Evolutionary conservation across 1,140 invertebrate species (phyloP), one percentile per base, ranked within the genome.

Genomic region (Heliconius eleuchia): DNA sequence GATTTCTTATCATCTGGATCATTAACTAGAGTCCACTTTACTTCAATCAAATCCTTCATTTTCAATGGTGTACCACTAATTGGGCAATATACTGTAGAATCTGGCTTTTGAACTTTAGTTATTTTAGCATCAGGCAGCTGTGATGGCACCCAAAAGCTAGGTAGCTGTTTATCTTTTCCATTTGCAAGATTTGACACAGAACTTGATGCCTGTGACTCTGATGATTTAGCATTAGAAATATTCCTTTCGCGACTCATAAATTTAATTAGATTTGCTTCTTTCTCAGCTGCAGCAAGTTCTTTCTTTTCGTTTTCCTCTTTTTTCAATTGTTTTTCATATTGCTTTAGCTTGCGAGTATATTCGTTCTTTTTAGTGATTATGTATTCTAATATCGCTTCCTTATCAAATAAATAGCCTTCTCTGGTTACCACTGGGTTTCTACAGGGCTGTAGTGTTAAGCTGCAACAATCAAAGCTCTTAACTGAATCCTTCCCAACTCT

Each of bases 391-490:
- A 99, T 98, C 3, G 99, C 97, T 96, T 99, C 99, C 91, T 99
- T 99, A 86, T 99, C 99, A 95, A 98, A 99, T 1, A 99, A 95
- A 91, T 97, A 99, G 0, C 99, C 99, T 89, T 99, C 98, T 91
- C 94, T 94, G 3, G 98, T 98, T 57, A 99, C 95, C 7, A 99
- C 97, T 76, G 98, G 98, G 94, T 98, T 96, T 90, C 97, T 96
- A 89, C 98, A 99, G 3, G 99, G 99, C 90, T 99, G 99, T 77
- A 99, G 95, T 8, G 98, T 99, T 27, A 99, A 93, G 86, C 97
- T 99, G 92, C 99, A 99, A 88, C 99, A 99, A 94, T 99, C 99
- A 94, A 99, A 99, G 89, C 98, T 98, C 92, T 99, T 99, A 1
- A 99, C 96, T 1, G 99, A 99, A 96, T 99, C 99, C 93, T 99